Evolutionary conservation across 2,113 vertebrate genomes (phyloP), one percentile per base, ranked within the genome.

Genomic region (Blennius ocellaris): DNA sequence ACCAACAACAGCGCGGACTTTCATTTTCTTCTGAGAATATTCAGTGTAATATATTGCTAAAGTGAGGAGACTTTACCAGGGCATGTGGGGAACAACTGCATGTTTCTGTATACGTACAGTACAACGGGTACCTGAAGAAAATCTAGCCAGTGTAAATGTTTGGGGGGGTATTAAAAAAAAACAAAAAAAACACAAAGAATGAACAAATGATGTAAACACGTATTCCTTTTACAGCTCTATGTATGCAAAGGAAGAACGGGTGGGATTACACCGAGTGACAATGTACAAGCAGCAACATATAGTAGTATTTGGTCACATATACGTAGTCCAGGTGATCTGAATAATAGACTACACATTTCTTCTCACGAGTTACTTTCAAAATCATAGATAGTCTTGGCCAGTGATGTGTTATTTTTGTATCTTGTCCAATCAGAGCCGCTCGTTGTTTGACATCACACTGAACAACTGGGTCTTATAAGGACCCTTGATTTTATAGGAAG

Each of bases 181-280:
- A 30, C 21, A 30, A 71, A 79, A 66, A 38, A 83, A 83, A 85
- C 55, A 73, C 21, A 30, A 30, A 30, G 21, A 30, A 30, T 30
- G 53, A 51, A 79, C n/a, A 50, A 36, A 63, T 45, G 73, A 86
- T 84, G 83, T 85, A 90, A 89, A 87, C 82, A 84, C 37, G 62
- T 78, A 62, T 75, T 84, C 78, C 76, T 80, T 68, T 64, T 61
- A 77, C 76, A 73, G 65, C 65, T 64, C 37, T 55, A 70, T 56
- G 69, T 59, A 71, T 16, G 43, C 12, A 15, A 39, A 45, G 58
- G 69, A 56, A 38, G 51, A 57, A 50, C 36, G 36, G 60, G 37
- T 6, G 53, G 41, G n/a, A 37, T 43, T 50, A 57, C 37, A 38
- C 16, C 36, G 60, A 66, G 53, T 62, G 55, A 55, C 40, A 66